Conservation (phyloP, 2,888 invertebrate genomes). For the Melanophora roralis region DNA sequence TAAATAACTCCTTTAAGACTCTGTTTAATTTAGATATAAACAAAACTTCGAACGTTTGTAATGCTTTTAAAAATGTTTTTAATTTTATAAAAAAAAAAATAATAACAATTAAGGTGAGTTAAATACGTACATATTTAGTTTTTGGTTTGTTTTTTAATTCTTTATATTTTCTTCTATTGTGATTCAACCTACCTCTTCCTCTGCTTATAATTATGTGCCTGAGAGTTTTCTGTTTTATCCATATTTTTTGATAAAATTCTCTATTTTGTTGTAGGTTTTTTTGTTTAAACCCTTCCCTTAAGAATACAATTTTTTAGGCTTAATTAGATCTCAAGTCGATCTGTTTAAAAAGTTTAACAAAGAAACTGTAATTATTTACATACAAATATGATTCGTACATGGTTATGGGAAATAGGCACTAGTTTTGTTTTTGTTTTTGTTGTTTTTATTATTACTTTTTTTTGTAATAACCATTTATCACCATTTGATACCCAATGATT, state of each 20-base stretch:
- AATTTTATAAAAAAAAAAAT: no score
- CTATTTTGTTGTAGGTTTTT: neutral
- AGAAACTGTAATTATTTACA: slow-evolving; percentile 12
- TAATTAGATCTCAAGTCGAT: neutral
- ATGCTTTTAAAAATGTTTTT: slow-evolving; percentile 10
- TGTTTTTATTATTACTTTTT: neutral
- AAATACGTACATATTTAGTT: slow-evolving; percentile 10
- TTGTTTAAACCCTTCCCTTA: slow-evolving; percentile 1
- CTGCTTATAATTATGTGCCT: slow-evolving; percentile 4
- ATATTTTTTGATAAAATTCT: neutral
- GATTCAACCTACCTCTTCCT: neutral
- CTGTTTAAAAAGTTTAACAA: neutral
- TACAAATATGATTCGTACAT: no score
- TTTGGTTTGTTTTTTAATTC: neutral
- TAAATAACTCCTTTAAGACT: neutral
- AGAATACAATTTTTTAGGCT: neutral
- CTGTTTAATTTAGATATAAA: neutral
- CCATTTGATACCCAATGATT: no score
- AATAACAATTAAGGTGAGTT: neutral
- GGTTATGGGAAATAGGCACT: slow-evolving; percentile 48
- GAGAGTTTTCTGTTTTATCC: slow-evolving; percentile 21
- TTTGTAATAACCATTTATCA: neutral
- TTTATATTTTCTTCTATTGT: neutral
- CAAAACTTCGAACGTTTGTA: slow-evolving; percentile 15
- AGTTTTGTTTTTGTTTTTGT: neutral